Percentiles rank a stretch among this genome's conserved stretches.
Evolutionary conservation across 2,888 invertebrate genomes (phyloP).

Genomic region (Anoplius nigerrimus): DNA sequence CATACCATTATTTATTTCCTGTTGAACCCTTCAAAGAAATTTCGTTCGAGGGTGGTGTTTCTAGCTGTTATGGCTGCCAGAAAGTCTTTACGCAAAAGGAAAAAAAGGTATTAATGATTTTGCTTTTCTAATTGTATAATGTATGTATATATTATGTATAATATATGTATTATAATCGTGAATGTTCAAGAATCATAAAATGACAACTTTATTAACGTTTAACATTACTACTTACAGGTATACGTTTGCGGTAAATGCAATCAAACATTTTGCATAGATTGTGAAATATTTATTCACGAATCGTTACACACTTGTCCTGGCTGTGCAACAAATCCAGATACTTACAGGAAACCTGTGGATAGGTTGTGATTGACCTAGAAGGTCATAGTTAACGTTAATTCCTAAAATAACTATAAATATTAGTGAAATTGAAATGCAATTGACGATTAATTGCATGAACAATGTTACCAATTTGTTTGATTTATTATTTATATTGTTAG

Average conservation of each 20-base stretch:
- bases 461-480: background rate
- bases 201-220: conserved; percentile 30
- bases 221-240: conserved; percentile 78
- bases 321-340: conserved; percentile 85
- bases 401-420: too few species aligned
- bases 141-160: background rate
- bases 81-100: conserved; percentile 81
- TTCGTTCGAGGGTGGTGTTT: conserved; percentile 78
- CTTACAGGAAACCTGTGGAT: conserved; percentile 62
- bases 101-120: conserved; percentile 80
- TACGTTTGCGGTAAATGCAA: conserved; percentile 89
- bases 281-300: conserved; percentile 95
- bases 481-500: background rate
- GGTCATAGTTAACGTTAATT: too few species aligned
- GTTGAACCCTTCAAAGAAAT: conserved; percentile 90
- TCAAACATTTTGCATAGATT: conserved; percentile 93
- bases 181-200: background rate
- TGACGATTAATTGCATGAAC: too few species aligned
- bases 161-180: background rate
- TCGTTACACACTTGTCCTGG: conserved; percentile 97
- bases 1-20: conserved; percentile 98
- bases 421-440: too few species aligned
- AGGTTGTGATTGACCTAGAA: conserved; percentile 25
- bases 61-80: conserved; percentile 85
- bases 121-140: background rate